phyloP scores from a whole-genome alignment of 2,113 vertebrate genomes.

The Hoplias malabaricus region DNA sequence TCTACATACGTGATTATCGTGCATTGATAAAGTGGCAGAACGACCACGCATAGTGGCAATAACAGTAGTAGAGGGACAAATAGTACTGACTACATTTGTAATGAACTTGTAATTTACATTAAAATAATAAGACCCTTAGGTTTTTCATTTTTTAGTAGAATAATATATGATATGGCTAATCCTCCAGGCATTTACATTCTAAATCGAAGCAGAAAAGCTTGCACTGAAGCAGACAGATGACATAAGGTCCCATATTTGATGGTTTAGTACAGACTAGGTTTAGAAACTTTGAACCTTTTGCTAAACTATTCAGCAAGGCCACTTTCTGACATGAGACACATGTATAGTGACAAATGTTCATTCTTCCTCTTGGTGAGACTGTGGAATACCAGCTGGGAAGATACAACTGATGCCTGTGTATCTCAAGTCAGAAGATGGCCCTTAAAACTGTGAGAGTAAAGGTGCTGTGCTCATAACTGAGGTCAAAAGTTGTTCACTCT shows the following conservation, averaged over 20 bases:
- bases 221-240: conserved; percentile 88
- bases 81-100: conserved; percentile 82
- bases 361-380: conserved; percentile 13
- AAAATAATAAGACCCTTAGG: conserved; percentile 86
- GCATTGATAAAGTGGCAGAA: conserved; percentile 74
- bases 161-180: conserved; percentile 90
- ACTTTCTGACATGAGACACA: conserved; percentile 42
- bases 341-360: conserved; percentile 37
- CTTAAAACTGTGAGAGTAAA: conserved; percentile 22
- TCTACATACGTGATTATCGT: conserved; percentile 80
- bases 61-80: conserved; percentile 77
- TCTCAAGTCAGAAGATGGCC: conserved; percentile 46
- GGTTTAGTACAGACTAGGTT: conserved; percentile 87
- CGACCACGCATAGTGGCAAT: conserved; percentile 83
- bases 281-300: conserved; percentile 59
- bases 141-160: conserved; percentile 91
- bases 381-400: conserved; percentile 34
- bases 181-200: conserved; percentile 87
- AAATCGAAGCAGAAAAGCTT: conserved; percentile 90
- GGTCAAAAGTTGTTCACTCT: conserved; percentile 68
- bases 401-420: conserved; percentile 13
- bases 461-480: conserved; percentile 51
- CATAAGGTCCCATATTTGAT: conserved; percentile 86
- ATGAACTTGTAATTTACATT: conserved; percentile 89
- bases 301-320: conserved; percentile 33